Percentiles rank a stretch among this genome's conserved stretches.
These are phyloP conservation scores for Metellina segmentata DNA, from an alignment of 2,888 invertebrate genomes.

Conservation along the genomic window DNA sequence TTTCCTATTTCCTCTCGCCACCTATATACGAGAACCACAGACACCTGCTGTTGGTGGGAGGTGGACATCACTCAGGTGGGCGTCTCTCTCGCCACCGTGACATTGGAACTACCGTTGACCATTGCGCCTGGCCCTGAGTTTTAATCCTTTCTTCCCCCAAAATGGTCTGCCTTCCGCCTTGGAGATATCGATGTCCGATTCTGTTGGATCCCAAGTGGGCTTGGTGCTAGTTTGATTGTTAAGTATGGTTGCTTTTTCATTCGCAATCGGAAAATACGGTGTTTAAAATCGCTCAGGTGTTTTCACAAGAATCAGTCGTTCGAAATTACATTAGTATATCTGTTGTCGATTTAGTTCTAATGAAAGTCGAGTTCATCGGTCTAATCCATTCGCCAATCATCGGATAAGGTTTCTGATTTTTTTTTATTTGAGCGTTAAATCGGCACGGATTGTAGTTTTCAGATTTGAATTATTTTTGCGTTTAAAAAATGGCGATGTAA, in stretches of 20 bases:
- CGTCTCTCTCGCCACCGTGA: neutral
- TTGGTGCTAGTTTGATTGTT: neutral
- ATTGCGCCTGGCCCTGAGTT: neutral
- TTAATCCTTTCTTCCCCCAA: neutral
- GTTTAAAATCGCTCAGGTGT: neutral
- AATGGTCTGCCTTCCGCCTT: neutral
- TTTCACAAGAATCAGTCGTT: neutral
- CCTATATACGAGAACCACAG: slow-evolving; percentile 10
- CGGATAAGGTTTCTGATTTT: too few relatives aligned
- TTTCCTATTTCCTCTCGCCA: slow-evolving; percentile 74
- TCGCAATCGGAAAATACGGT: neutral
- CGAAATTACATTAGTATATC: too few relatives aligned
- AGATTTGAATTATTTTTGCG: too few relatives aligned
- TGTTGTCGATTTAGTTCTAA: too few relatives aligned
- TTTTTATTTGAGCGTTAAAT: too few relatives aligned
- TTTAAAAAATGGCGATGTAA: too few relatives aligned
- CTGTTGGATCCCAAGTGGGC: neutral
- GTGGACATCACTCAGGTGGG: slow-evolving; percentile 7
- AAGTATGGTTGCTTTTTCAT: neutral
- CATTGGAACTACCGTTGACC: neutral
- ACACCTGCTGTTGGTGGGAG: slow-evolving; percentile 38
- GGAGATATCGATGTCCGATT: neutral
- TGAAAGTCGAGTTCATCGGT: too few relatives aligned
- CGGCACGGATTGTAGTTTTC: too few relatives aligned
- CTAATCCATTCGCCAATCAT: too few relatives aligned